Evolutionary conservation across 2,797 vertebrate species (phyloP).

Genomic region (Limnodromus scolopaceus): DNA sequence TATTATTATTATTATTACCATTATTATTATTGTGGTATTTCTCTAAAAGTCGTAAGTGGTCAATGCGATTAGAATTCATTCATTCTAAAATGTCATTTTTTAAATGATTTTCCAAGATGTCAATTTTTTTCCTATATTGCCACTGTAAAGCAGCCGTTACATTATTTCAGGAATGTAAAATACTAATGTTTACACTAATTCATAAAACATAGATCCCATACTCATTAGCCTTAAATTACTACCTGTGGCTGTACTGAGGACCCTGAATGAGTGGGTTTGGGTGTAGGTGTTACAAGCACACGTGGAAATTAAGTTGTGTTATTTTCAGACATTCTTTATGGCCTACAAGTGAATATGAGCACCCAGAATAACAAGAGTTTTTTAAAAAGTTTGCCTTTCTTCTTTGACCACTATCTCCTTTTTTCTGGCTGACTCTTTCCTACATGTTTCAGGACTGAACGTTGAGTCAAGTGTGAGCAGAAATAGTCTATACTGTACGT

Average conservation of each 20-base stretch:
- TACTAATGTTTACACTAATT: not conserved
- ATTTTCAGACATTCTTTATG: not conserved
- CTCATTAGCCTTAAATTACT: slow-evolving; percentile 7
- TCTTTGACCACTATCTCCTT: not conserved
- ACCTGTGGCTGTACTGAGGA: not conserved
- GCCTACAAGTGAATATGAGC: not conserved
- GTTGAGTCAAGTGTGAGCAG: not conserved
- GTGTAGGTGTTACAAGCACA: not conserved
- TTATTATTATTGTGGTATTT: slow-evolving; percentile 42
- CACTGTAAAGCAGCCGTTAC: not conserved
- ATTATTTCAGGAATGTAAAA: not conserved
- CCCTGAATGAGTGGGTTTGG: not conserved
- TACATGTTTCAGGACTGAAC: not conserved
- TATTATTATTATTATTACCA: too few species aligned
- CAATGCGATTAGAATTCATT: slow-evolving; percentile 58
- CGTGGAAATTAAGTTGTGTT: not conserved
- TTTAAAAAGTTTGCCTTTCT: not conserved
- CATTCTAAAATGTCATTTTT: not conserved
- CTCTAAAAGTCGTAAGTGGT: slow-evolving; percentile 68
- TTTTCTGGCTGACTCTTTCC: not conserved
- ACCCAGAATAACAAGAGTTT: not conserved
- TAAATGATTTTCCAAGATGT: not conserved
- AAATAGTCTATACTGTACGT: not conserved
- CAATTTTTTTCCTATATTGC: not conserved
- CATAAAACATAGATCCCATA: not conserved